These are phyloP conservation scores for Ochropleura plecta DNA, from an alignment of 2,888 invertebrate species.

Conservation along the genomic window DNA sequence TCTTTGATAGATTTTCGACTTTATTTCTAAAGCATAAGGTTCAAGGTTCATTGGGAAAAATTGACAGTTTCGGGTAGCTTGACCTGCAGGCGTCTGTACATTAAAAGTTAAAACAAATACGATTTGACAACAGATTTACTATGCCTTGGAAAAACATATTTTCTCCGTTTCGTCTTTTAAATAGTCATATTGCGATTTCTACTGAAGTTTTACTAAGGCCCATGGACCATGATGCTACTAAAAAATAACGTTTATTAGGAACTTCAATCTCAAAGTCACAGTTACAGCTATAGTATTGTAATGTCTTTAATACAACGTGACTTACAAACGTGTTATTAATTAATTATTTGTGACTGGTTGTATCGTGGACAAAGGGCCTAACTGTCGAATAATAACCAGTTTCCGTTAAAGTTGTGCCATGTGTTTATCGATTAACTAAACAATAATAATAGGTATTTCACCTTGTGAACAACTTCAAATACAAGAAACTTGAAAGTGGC, in stretches of 20 bases:
- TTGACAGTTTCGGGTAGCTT: too few species aligned
- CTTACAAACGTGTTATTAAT: neutral
- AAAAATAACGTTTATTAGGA: neutral
- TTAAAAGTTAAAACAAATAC: neutral
- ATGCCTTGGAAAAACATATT: neutral
- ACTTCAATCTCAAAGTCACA: neutral
- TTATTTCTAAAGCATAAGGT: too few species aligned
- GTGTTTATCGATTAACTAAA: conserved; percentile 37
- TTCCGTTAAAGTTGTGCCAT: conserved; percentile 12
- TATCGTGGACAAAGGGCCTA: neutral
- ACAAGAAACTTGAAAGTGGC: conserved; percentile 50
- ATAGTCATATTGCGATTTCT: neutral
- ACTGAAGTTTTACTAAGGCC: neutral
- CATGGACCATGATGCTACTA: neutral
- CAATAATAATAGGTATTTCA: conserved; percentile 27
- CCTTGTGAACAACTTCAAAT: conserved; percentile 45
- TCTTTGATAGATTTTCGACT: too few species aligned
- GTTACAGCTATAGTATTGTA: neutral
- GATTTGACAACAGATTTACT: neutral
- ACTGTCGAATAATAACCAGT: neutral
- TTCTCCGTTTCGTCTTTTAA: too few species aligned
- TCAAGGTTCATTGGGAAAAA: too few species aligned
- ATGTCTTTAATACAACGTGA: too few species aligned
- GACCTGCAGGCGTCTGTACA: too few species aligned
- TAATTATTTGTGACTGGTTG: neutral